Conservation (phyloP, 2,888 invertebrate genomes). For the Nephrotoma flavescens region DNA sequence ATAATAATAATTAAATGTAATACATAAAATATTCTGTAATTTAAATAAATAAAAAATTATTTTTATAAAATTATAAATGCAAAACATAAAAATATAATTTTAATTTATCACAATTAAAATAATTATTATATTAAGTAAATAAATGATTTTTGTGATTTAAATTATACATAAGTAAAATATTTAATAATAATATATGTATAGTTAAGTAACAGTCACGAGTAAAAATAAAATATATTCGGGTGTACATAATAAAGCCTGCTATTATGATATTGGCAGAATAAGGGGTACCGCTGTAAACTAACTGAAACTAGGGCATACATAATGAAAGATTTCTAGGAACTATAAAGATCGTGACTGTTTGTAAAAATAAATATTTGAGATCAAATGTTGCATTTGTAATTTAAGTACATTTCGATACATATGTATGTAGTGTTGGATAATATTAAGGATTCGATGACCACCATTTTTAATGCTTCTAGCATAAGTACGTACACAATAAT, state of each 20-base stretch:
- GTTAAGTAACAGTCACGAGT: background rate
- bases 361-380: background rate
- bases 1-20: background rate
- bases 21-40: background rate
- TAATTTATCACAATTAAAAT: background rate
- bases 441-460: too few relatives aligned
- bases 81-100: background rate
- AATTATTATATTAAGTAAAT: background rate
- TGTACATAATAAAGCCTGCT: background rate
- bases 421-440: too few relatives aligned
- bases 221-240: background rate
- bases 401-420: background rate
- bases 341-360: background rate
- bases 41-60: background rate
- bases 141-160: background rate
- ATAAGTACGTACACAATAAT: background rate
- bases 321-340: background rate
- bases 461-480: too few relatives aligned
- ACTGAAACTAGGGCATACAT: background rate
- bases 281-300: background rate
- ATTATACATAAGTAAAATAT: background rate
- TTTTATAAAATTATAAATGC: background rate
- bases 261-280: background rate
- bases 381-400: background rate
- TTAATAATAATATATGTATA: background rate